phyloP scores from a whole-genome alignment of 2,113 vertebrate genomes.

The Lipophrys pholis region DNA sequence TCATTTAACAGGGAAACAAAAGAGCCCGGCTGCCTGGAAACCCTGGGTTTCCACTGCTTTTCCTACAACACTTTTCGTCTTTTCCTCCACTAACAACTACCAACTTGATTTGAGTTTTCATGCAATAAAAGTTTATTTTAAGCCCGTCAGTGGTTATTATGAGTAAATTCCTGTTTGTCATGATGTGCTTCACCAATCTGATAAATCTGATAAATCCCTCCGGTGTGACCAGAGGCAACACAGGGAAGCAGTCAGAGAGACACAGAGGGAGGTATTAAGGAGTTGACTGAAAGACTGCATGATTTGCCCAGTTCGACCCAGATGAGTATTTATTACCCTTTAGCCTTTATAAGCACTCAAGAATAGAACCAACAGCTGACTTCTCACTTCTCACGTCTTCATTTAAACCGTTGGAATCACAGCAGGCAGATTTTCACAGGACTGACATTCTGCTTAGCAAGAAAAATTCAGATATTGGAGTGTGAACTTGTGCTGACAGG shows the following conservation, averaged over 20 bases:
- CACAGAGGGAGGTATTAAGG: not conserved
- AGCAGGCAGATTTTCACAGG: not conserved
- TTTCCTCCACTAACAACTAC: not conserved
- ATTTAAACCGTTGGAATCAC: not conserved
- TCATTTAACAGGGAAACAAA: conserved; percentile 71
- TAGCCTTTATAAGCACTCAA: not conserved
- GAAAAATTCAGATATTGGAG: too few species aligned
- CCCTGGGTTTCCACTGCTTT: conserved; percentile 29
- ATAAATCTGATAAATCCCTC: conserved; percentile 1
- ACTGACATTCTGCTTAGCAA: too few species aligned
- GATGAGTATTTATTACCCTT: not conserved
- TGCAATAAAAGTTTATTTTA: conserved; percentile 22
- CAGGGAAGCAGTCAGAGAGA: not conserved
- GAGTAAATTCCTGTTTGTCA: not conserved
- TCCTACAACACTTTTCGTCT: conserved; percentile 10
- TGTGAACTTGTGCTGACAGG: not conserved
- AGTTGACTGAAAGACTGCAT: not conserved
- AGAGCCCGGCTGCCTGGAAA: conserved; percentile 46
- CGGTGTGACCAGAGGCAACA: not conserved
- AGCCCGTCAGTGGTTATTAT: not conserved
- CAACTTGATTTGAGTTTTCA: conserved; percentile 6
- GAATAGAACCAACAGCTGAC: not conserved
- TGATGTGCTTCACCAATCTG: not conserved
- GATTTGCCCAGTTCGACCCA: conserved; percentile 1
- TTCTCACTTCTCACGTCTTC: not conserved